A percentile compares a stretch with the other conserved stretches of the same genome.
Evolutionary conservation across 2,113 vertebrate species (phyloP).

Genomic region (Apaloderma vittatum): DNA sequence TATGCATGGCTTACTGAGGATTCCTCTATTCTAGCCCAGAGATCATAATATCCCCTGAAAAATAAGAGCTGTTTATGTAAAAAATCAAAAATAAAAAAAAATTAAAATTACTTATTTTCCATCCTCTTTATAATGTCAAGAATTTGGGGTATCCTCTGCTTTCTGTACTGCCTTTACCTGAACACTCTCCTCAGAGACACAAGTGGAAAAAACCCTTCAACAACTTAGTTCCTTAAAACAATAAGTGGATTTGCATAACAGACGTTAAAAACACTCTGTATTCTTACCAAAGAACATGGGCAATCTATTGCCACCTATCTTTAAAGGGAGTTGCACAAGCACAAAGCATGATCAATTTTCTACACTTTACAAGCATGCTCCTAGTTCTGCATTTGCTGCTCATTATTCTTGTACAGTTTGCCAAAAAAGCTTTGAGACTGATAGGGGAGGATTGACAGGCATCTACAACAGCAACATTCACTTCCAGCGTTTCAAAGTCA

Average conservation of each 20-base stretch:
- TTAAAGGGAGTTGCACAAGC: not conserved
- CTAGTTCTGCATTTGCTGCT: not conserved
- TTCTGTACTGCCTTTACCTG: not conserved
- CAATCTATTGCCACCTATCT: not conserved
- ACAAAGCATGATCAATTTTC: not conserved
- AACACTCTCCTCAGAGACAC: not conserved
- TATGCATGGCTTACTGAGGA: not conserved
- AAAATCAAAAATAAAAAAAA: not conserved
- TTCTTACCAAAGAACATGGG: not conserved
- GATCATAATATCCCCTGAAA: not conserved
- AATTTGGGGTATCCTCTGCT: not conserved
- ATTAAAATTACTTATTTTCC: not conserved
- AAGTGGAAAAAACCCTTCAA: not conserved
- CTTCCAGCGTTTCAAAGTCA: not conserved
- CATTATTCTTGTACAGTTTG: not conserved
- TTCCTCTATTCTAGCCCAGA: not conserved
- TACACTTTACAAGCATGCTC: not conserved
- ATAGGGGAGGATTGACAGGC: not conserved
- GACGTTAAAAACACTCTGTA: not conserved
- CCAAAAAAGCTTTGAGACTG: not conserved
- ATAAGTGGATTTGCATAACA: not conserved
- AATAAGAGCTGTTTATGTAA: not conserved
- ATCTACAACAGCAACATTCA: not conserved
- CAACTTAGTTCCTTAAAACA: not conserved
- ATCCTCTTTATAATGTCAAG: not conserved